Conservation (phyloP, 1,140 invertebrate species). For the Drosophila seguyi region DNA sequence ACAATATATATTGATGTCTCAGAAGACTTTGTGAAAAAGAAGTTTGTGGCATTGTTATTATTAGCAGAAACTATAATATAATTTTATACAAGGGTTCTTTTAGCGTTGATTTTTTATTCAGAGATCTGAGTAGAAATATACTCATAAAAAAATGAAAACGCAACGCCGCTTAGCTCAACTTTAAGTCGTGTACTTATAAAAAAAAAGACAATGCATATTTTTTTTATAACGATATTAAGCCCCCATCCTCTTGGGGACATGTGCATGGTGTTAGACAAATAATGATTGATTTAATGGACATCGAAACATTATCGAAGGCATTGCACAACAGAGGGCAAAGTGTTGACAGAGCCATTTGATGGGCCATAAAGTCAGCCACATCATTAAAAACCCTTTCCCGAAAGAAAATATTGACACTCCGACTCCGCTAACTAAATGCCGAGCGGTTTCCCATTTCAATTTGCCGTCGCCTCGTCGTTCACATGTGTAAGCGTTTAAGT, state of each 20-base stretch:
- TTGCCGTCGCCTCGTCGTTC: slow-evolving; percentile 29
- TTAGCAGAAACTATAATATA: not conserved
- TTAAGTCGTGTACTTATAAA: not conserved
- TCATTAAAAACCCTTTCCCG: slow-evolving; percentile 69
- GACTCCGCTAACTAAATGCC: slow-evolving; percentile 39
- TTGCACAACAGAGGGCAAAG: slow-evolving; percentile 58
- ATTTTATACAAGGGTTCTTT: too few species aligned
- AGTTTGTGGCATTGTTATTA: not conserved
- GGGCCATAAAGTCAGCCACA: slow-evolving; percentile 73
- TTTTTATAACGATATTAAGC: slow-evolving; percentile 16
- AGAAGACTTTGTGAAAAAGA: not conserved
- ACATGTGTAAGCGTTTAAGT: slow-evolving; percentile 80
- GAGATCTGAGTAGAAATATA: not conserved
- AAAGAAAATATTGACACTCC: slow-evolving; percentile 45
- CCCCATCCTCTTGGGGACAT: slow-evolving; percentile 22
- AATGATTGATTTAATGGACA: slow-evolving; percentile 78
- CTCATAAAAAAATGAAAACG: not conserved
- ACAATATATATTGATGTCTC: not conserved
- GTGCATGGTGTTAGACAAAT: slow-evolving; percentile 46
- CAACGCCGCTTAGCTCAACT: not conserved
- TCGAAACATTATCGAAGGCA: slow-evolving; percentile 69
- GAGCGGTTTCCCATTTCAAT: slow-evolving; percentile 31
- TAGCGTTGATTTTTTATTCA: not conserved
- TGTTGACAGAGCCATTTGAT: slow-evolving; percentile 71
- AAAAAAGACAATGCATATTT: slow-evolving; percentile 1